Conservation (phyloP, 37 sponge, comb jelly and placozoan genomes). For the Dysidea cf. avara region DNA sequence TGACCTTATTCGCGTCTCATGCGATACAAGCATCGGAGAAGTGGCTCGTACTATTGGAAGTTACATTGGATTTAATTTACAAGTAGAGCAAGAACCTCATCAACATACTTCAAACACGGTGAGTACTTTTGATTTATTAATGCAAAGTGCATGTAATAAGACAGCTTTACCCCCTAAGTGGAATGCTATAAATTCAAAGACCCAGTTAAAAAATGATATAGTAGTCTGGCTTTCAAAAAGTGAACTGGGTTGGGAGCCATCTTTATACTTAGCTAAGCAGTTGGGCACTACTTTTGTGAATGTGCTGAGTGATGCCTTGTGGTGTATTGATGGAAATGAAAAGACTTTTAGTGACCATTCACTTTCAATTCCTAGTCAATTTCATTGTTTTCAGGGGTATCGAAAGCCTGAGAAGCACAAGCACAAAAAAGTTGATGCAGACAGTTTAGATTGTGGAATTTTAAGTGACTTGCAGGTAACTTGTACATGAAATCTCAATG, state of each 20-base stretch:
- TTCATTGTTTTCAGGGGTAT: constrained; percentile 22
- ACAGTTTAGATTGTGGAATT: constrained; percentile 7
- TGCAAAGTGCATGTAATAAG: constrained; percentile 14
- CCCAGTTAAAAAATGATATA: constrained; percentile 15
- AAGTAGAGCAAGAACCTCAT: too few species aligned
- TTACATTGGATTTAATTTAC: too few species aligned
- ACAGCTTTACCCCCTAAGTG: constrained; percentile 29
- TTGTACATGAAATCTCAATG: constrained; percentile 37
- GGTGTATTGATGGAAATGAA: constrained; percentile 27
- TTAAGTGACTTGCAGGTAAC: constrained; percentile 32
- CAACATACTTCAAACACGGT: too few species aligned
- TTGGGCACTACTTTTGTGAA: constrained; percentile 11
- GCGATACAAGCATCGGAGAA: too few species aligned
- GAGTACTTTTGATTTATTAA: constrained; percentile 17
- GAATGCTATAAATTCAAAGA: constrained; percentile 8
- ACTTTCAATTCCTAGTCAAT: neutral
- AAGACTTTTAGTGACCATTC: constrained; percentile 8
- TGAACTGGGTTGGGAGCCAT: constrained; percentile 31
- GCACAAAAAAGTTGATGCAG: constrained; percentile 19
- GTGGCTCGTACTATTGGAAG: too few species aligned
- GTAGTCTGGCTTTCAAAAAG: constrained; percentile 7
- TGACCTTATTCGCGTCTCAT: too few species aligned
- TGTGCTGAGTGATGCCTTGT: constrained; percentile 23
- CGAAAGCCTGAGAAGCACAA: constrained; percentile 35
- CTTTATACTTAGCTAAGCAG: neutral